Conservation (phyloP, 2,797 vertebrate species). For the Coluber constrictor region DNA sequence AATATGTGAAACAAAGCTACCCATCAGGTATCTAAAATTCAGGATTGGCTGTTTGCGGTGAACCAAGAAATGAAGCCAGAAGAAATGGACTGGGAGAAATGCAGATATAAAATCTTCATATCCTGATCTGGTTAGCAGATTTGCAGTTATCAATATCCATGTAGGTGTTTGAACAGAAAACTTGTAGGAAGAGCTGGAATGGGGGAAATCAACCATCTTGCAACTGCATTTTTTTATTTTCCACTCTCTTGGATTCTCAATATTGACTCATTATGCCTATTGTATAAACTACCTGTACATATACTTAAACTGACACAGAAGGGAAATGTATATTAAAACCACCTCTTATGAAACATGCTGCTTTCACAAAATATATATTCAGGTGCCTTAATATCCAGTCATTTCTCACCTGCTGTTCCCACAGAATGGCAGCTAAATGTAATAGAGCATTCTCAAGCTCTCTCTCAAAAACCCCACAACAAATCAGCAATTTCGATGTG, state of each 20-base stretch:
- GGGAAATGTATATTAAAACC: neutral
- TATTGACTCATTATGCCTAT: neutral
- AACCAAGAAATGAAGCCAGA: neutral
- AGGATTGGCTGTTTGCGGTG: neutral
- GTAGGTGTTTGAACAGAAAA: neutral
- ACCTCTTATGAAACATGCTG: neutral
- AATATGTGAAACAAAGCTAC: neutral
- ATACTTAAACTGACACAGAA: too few species aligned
- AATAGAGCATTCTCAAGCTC: neutral
- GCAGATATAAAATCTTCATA: neutral
- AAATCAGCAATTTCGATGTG: constrained; percentile 1
- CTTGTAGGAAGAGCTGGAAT: neutral
- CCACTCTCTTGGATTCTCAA: neutral
- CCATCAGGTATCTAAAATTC: neutral
- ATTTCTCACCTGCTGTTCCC: neutral
- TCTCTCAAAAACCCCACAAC: neutral
- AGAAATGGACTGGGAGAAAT: neutral
- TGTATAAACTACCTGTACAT: neutral
- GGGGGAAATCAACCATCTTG: neutral
- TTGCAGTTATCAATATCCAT: neutral
- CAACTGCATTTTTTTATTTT: neutral
- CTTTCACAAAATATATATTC: neutral
- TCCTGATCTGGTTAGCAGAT: neutral
- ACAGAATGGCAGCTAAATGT: neutral
- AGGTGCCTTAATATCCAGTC: neutral